Percentiles rank a stretch among this genome's conserved stretches.
phyloP scores from a whole-genome alignment of 1,140 invertebrate genomes.

The Drosophila erecta region DNA sequence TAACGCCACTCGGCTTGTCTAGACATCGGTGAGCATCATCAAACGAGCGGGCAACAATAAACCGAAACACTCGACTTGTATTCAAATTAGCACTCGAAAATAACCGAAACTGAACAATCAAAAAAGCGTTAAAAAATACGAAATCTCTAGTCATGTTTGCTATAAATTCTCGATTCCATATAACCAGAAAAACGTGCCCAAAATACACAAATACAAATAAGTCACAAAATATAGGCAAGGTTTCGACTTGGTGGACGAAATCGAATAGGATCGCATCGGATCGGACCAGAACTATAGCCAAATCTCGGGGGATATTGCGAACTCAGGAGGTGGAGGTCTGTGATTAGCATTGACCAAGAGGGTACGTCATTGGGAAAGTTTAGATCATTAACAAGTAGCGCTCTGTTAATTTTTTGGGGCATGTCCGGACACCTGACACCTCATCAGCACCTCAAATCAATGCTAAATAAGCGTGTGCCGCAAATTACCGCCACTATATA shows the following conservation, averaged over 20 bases:
- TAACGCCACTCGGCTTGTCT: constrained; percentile 36
- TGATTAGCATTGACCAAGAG: constrained; percentile 2
- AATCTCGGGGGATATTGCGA: neutral
- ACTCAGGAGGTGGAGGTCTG: neutral
- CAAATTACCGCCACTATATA: constrained; percentile 16
- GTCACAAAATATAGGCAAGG: constrained; percentile 3
- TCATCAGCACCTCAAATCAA: constrained; percentile 25
- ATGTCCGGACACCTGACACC: constrained; percentile 35
- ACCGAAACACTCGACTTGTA: constrained; percentile 45
- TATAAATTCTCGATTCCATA: constrained; percentile 44
- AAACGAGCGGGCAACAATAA: constrained; percentile 46
- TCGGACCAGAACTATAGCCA: constrained; percentile 1
- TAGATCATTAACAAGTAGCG: constrained; percentile 17
- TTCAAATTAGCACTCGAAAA: constrained; percentile 55
- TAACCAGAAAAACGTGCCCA: constrained; percentile 69
- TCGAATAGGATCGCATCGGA: neutral
- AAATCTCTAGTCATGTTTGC: constrained; percentile 49
- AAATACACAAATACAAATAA: constrained; percentile 27
- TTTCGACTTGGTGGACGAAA: neutral
- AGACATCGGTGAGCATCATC: constrained; percentile 33
- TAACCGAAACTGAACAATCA: constrained; percentile 39
- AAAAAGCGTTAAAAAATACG: constrained; percentile 9
- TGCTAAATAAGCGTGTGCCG: constrained; percentile 56
- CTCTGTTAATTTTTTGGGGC: constrained; percentile 44
- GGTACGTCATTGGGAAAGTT: constrained; percentile 63